Percentiles rank a stretch among this genome's conserved stretches.
Evolutionary conservation across 2,797 vertebrate species (phyloP).

Genomic region (Anguilla megastoma): DNA sequence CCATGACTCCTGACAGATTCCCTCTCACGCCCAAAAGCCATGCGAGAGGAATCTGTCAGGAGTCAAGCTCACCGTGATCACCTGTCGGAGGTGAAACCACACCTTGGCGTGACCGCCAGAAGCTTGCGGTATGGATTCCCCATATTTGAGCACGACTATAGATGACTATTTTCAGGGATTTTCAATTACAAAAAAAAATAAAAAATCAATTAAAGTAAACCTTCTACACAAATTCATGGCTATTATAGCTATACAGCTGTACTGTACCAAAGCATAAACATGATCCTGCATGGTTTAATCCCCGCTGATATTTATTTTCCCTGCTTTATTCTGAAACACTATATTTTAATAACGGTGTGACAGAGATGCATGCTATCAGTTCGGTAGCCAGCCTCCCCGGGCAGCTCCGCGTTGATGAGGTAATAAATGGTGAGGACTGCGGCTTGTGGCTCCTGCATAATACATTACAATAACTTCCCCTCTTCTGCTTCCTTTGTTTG

Average conservation of each 20-base stretch:
- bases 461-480: neutral
- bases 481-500: conserved; percentile 13
- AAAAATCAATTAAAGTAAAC: neutral
- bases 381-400: neutral
- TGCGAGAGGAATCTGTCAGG: neutral
- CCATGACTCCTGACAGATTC: neutral
- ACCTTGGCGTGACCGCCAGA: neutral
- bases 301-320: neutral
- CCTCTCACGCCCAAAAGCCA: neutral
- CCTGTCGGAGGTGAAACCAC: neutral
- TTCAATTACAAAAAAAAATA: neutral
- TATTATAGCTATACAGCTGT: neutral
- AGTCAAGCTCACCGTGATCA: neutral
- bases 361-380: neutral
- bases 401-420: neutral
- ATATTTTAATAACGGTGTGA: neutral
- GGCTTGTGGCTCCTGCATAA: neutral
- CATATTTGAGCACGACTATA: neutral
- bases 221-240: neutral
- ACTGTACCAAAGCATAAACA: neutral
- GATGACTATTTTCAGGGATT: neutral
- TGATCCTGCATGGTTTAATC: neutral
- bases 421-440: neutral
- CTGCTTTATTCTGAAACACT: neutral
- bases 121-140: neutral